Evolutionary conservation across 2,113 vertebrate species (phyloP).

Genomic region (Charina bottae): DNA sequence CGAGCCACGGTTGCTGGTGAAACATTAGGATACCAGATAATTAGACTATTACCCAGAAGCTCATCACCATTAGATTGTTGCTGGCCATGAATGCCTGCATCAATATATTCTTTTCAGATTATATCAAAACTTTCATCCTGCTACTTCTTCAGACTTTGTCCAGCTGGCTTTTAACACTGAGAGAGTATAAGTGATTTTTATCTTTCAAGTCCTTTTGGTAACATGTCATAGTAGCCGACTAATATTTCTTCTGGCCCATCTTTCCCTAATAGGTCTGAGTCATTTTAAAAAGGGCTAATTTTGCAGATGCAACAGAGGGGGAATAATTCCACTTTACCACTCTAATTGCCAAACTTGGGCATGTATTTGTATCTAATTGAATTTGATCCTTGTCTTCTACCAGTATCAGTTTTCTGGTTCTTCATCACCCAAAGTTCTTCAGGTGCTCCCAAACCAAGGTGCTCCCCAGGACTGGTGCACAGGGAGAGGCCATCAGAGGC

Average conservation of each 20-base stretch:
- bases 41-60: not conserved
- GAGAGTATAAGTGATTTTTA: not conserved
- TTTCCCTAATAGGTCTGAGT: not conserved
- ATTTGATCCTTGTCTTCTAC: not conserved
- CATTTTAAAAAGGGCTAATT: not conserved
- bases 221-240: not conserved
- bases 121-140: not conserved
- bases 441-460: not conserved
- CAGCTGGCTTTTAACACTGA: not conserved
- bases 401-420: not conserved
- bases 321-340: not conserved
- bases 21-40: not conserved
- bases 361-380: not conserved
- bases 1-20: not conserved
- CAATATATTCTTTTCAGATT: not conserved
- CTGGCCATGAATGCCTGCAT: not conserved
- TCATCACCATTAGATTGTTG: not conserved
- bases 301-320: not conserved
- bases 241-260: not conserved
- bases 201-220: not conserved
- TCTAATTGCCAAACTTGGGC: not conserved
- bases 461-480: not conserved
- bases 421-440: not conserved
- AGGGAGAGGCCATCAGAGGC: not conserved
- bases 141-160: not conserved